Evolutionary conservation across 53 echinoderm and acorn worm species (phyloP), one percentile per base, ranked within the genome.

Genomic region (Stichopus horrens): DNA sequence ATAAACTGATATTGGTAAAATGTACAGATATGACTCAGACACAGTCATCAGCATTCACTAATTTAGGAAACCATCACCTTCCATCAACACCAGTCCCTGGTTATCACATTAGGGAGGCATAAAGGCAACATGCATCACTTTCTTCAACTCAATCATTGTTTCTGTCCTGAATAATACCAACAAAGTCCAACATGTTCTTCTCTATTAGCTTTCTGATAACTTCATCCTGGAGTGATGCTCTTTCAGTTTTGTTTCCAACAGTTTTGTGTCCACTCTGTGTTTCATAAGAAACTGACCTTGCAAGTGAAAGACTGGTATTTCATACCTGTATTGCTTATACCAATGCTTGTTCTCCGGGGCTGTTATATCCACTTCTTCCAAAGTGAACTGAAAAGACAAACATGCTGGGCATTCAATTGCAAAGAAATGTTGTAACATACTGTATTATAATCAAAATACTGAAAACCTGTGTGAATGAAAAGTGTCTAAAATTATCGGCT

Each of bases 221-320:
- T 71, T 71, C 71, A 71, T 71, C n/a, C 16, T 20, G 7, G 71
- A 71, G 18, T 71, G 19, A 71, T 16, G n/a, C 6, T 89, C 89
- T 14, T 88, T 63, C 8, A 95, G 83, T 77, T 77, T 91, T 37
- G 88, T 77, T 79, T 75, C 53, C 5, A 99, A 85, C n/a, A 95
- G 86, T 55, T 91, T 74, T 88, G 93, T 92, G 84, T 99, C 83
- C 7, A 94, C 99, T 74, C 93, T 88, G 76, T 98, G 98, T 55
- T 92, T 99, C 99, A 99, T 99, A 21, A 99, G 91, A 77, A 93
- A 99, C 22, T 90, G 85, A 7, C 96, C 94, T 88, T 99, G 92
- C 74, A 93, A 94, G 73, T 99, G 99, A 76, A 99, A 99, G 80
- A 99, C 99, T 16, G 99, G 99, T 55, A 99, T 99, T 66, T 99